Evolutionary conservation across 2,888 invertebrate genomes (phyloP), one percentile per base, ranked within the genome.

Genomic region (Labia minor): DNA sequence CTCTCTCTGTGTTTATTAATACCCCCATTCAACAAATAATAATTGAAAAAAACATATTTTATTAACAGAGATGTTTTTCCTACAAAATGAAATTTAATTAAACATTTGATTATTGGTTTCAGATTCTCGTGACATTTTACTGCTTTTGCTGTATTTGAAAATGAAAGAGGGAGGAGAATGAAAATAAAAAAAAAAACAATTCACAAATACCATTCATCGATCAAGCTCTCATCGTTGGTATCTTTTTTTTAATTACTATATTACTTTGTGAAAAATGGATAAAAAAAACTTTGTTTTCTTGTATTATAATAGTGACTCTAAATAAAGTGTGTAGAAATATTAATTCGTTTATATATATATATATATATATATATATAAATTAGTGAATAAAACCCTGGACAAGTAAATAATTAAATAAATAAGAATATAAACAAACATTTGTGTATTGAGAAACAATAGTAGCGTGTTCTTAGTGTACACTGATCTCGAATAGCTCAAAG

Each of bases 401-500:
- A 49, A 49, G 49, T 49, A 8, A n/a, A n/a, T n/a, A n/a, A n/a
- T n/a, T n/a, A n/a, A n/a, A n/a, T n/a, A n/a, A n/a, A n/a, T n/a
- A n/a, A n/a, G n/a, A n/a, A n/a, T n/a, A n/a, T n/a, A n/a, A n/a
- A n/a, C n/a, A n/a, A n/a, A n/a, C n/a, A 11, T 49, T 16, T 49
- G 3, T 14, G 49, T 49, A 49, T 16, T 4, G 49, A 14, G n/a
- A n/a, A n/a, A n/a, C 49, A 49, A 14, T 8, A 8, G 49, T 49
- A 49, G 49, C 49, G 49, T 49, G 49, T 49, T n/a, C 4, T 49
- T 49, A 49, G 49, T 49, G 49, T 49, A 2, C 26, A n/a, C 49
- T 49, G 49, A 49, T 49, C 49, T 49, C 49, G 49, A 49, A 49
- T 49, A 49, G 49, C 49, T 49, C 49, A 49, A 49, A 49, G 49